These are phyloP conservation scores for Dicentrarchus labrax DNA, from an alignment of 2,113 vertebrate species.

Conservation along the genomic window DNA sequence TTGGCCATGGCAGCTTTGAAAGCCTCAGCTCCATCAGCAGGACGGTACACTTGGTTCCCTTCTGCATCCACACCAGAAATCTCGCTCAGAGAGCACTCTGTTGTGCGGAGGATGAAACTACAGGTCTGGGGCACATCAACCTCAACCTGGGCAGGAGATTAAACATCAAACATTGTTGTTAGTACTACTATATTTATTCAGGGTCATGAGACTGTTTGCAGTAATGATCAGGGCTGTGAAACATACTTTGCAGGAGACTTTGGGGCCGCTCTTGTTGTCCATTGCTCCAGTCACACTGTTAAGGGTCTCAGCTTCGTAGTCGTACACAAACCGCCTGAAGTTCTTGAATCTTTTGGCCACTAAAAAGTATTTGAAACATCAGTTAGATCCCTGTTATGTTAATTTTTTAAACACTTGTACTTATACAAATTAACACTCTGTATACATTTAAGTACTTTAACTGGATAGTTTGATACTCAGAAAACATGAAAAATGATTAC, in stretches of 20 bases:
- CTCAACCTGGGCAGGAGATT: conserved; percentile 84
- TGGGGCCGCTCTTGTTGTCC: conserved; percentile 86
- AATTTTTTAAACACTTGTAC: not conserved
- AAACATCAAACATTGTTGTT: conserved; percentile 11
- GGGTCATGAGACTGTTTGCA: not conserved
- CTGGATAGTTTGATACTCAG: not conserved
- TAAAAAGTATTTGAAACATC: conserved; percentile 69
- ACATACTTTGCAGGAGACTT: conserved; percentile 89
- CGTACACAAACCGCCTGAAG: conserved; percentile 88
- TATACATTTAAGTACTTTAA: not conserved
- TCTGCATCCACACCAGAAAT: conserved; percentile 73
- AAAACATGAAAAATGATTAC: conserved; percentile 2
- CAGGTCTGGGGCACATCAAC: conserved; percentile 93
- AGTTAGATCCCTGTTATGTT: conserved; percentile 19
- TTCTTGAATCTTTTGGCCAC: conserved; percentile 89
- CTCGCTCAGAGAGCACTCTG: conserved; percentile 90
- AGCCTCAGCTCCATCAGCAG: conserved; percentile 84
- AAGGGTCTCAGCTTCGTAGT: conserved; percentile 89
- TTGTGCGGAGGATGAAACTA: conserved; percentile 87
- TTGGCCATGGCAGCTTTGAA: conserved; percentile 90
- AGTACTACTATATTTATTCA: not conserved
- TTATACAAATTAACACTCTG: not conserved
- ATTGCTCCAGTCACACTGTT: conserved; percentile 86
- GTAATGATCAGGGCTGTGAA: not conserved
- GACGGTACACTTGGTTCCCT: conserved; percentile 80